phyloP scores from a whole-genome alignment of 1,140 invertebrate species.

The Rhynchophorus ferrugineus region DNA sequence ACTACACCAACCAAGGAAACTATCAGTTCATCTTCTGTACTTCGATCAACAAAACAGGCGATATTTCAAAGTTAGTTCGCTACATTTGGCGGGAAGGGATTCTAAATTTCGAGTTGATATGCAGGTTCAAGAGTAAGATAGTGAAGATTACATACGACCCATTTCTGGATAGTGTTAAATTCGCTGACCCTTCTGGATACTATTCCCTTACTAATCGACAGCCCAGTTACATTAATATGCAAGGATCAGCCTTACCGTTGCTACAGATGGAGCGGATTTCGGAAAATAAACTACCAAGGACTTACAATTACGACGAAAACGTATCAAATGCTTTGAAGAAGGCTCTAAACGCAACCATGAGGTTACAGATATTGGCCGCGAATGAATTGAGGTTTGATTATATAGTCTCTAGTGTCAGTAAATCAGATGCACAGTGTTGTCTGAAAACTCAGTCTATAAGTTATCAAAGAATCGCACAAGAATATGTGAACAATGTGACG shows the following conservation, averaged over 20 bases:
- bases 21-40: background rate
- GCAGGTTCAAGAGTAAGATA: background rate
- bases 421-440: background rate
- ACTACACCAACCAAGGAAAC: background rate
- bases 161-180: no score
- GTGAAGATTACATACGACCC: background rate
- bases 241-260: background rate
- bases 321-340: background rate
- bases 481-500: background rate
- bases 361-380: background rate
- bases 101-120: background rate
- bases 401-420: background rate
- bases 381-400: background rate
- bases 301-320: background rate
- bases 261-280: background rate
- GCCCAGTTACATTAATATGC: background rate
- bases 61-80: background rate
- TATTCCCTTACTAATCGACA: no score
- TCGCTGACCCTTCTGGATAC: no score
- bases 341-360: background rate
- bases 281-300: background rate
- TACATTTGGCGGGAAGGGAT: background rate
- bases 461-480: background rate
- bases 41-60: background rate
- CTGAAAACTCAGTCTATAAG: background rate